phyloP scores from a whole-genome alignment of 2,113 vertebrate species.

The Elephas maximus region DNA sequence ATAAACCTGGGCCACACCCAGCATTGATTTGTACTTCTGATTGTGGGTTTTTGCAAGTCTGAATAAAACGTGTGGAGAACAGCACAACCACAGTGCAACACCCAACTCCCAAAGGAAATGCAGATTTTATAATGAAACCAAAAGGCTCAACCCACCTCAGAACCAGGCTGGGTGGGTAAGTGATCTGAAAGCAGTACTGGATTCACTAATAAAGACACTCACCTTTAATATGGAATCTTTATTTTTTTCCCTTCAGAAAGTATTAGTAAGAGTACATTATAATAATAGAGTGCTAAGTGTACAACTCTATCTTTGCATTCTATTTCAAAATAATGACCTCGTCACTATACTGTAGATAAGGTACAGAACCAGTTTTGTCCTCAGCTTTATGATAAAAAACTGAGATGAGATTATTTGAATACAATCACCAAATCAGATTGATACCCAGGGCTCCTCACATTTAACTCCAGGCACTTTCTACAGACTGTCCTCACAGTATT shows the following conservation, averaged over 20 bases:
- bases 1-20: not conserved
- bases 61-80: not conserved
- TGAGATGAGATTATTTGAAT: slow-evolving; percentile 6
- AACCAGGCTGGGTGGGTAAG: not conserved
- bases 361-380: not conserved
- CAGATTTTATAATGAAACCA: not conserved
- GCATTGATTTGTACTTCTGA: not conserved
- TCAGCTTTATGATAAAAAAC: not conserved
- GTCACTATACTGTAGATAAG: not conserved
- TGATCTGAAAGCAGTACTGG: not conserved
- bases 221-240: not conserved
- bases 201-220: not conserved
- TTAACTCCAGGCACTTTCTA: not conserved
- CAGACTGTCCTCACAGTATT: not conserved
- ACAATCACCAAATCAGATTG: not conserved
- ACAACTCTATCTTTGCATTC: not conserved
- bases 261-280: not conserved
- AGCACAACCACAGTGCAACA: not conserved
- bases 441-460: not conserved
- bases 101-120: not conserved
- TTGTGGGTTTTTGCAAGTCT: not conserved
- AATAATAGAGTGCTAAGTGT: not conserved
- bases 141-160: not conserved
- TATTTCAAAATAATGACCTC: not conserved
- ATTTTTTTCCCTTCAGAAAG: not conserved